These are phyloP conservation scores for Adoxophyes honmai DNA, from an alignment of 1,140 invertebrate species.

Conservation along the genomic window DNA sequence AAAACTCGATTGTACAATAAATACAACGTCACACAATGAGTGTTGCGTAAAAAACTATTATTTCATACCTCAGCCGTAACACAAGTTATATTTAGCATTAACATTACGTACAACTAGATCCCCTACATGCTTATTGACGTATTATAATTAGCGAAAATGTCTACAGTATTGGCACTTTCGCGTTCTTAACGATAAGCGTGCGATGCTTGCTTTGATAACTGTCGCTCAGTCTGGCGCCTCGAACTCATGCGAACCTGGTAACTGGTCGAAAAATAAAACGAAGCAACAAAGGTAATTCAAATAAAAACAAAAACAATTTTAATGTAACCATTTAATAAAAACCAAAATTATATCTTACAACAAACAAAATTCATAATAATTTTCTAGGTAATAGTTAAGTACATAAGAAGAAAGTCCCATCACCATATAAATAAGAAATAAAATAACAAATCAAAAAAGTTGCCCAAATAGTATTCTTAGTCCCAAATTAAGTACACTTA, in stretches of 20 bases:
- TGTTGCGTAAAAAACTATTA: slow-evolving; percentile 53
- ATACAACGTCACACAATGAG: slow-evolving; percentile 31
- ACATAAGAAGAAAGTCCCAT: slow-evolving; percentile 40
- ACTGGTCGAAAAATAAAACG: neutral
- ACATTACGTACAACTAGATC: slow-evolving; percentile 34
- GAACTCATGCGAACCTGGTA: neutral
- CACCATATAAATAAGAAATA: slow-evolving; percentile 40
- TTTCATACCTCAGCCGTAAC: slow-evolving; percentile 33
- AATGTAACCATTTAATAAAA: slow-evolving; percentile 72
- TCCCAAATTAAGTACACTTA: slow-evolving; percentile 14
- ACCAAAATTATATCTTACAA: slow-evolving; percentile 58
- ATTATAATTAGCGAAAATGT: slow-evolving; percentile 47
- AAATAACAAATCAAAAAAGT: slow-evolving; percentile 21
- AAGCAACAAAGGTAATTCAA: slow-evolving; percentile 25
- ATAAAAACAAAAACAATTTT: slow-evolving; percentile 50
- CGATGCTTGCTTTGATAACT: neutral
- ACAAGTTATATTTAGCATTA: slow-evolving; percentile 40
- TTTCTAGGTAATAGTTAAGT: slow-evolving; percentile 43
- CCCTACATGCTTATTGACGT: slow-evolving; percentile 53
- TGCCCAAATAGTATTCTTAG: slow-evolving; percentile 30
- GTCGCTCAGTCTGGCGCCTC: neutral
- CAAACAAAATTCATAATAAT: slow-evolving; percentile 41
- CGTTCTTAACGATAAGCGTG: neutral
- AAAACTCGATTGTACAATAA: slow-evolving; percentile 41
- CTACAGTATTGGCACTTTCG: slow-evolving; percentile 41